Evolutionary conservation across 2,797 vertebrate genomes (phyloP).

Genomic region (Austrolebias charrua): DNA sequence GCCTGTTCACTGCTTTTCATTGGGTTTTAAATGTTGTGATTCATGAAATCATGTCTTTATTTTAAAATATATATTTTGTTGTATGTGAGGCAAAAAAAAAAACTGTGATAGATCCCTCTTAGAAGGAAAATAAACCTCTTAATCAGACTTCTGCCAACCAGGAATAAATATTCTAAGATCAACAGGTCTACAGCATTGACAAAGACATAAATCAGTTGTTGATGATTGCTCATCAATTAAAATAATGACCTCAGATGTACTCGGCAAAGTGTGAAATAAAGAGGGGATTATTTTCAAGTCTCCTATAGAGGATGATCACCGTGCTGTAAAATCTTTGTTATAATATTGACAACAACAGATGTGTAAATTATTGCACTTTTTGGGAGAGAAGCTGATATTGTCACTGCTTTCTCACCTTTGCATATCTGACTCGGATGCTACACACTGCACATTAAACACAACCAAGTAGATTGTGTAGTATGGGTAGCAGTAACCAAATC

Average conservation of each 20-base stretch:
- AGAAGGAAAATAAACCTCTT: background rate
- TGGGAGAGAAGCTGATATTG: background rate
- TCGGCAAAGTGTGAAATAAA: background rate
- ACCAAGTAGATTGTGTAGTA: background rate
- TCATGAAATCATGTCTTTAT: background rate
- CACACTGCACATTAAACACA: background rate
- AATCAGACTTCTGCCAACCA: background rate
- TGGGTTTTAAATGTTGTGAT: too few species aligned
- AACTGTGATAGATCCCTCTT: background rate
- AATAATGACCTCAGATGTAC: background rate
- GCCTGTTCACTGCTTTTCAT: background rate
- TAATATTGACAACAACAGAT: background rate
- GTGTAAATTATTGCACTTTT: background rate
- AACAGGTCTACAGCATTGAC: background rate
- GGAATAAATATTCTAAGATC: background rate
- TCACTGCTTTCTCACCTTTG: background rate
- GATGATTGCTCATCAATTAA: background rate
- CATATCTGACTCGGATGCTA: background rate
- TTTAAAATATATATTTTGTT: constrained; percentile 1
- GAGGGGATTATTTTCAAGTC: background rate
- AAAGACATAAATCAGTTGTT: background rate
- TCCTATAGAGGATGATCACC: background rate
- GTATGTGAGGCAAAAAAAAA: too few species aligned
- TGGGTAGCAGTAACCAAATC: too few species aligned
- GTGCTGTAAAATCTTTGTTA: background rate